Percentiles rank a stretch among this genome's conserved stretches.
Conservation (phyloP, 2,888 invertebrate genomes). For the Acanthosoma haemorrhoidale region DNA sequence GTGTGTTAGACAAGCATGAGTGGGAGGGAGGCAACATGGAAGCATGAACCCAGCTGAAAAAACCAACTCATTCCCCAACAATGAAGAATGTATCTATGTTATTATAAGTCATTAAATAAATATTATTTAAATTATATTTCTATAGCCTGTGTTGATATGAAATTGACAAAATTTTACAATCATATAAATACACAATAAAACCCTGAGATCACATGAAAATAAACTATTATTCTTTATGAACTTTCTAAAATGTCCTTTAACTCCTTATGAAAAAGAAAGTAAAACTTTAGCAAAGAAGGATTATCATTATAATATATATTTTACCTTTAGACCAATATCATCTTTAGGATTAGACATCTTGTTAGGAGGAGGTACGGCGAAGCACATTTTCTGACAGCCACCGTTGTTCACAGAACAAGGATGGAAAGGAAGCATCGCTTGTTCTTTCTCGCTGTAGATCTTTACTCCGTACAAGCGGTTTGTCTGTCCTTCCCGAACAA, state of each 20-base stretch:
- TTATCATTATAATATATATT: neutral
- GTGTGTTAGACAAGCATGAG: no score
- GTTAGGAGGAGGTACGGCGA: conserved; percentile 64
- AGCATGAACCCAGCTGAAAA: no score
- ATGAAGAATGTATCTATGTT: no score
- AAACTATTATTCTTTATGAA: no score
- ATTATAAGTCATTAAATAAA: neutral
- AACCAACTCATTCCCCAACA: no score
- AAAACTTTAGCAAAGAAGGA: no score
- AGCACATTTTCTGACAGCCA: conserved; percentile 92
- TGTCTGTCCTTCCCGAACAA: conserved; percentile 82
- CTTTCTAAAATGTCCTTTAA: neutral
- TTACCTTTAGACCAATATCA: conserved; percentile 1
- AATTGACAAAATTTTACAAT: neutral
- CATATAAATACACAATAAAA: neutral
- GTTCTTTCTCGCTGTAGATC: conserved; percentile 72
- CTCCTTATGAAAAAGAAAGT: neutral
- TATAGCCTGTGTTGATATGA: neutral
- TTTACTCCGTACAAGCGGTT: conserved; percentile 88
- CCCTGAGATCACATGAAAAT: neutral
- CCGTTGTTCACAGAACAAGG: conserved; percentile 82
- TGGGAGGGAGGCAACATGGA: no score
- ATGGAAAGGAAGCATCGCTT: conserved; percentile 63
- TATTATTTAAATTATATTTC: neutral
- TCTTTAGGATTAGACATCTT: conserved; percentile 2